These are phyloP conservation scores for Cheilosia pagana DNA, from an alignment of 2,888 invertebrate species.

Conservation along the genomic window DNA sequence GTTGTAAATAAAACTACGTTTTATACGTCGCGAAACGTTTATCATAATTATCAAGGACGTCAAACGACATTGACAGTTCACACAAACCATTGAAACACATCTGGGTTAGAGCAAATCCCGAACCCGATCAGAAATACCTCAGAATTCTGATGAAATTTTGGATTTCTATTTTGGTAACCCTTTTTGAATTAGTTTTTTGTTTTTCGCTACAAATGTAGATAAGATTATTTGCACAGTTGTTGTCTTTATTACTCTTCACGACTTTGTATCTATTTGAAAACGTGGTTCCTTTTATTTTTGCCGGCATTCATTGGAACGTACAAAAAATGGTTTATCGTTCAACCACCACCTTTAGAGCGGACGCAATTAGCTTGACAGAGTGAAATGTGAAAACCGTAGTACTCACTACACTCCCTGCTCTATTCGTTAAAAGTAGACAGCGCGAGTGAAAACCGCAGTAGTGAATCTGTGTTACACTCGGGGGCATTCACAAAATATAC, in stretches of 20 bases:
- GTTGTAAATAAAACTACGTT: slow-evolving; percentile 8
- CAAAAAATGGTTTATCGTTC: slow-evolving; percentile 28
- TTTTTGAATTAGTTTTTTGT: neutral
- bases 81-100: neutral
- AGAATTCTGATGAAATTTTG: slow-evolving; percentile 39
- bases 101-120: neutral
- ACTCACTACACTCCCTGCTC: too few species aligned
- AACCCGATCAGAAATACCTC: neutral
- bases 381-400: neutral
- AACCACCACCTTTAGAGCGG: neutral
- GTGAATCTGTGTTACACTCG: too few species aligned
- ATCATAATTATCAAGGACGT: slow-evolving; percentile 34
- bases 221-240: neutral
- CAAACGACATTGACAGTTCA: slow-evolving; percentile 33
- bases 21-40: neutral
- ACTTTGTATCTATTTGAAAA: neutral
- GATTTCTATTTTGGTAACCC: slow-evolving; percentile 8
- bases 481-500: too few species aligned
- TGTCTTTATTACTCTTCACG: neutral
- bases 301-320: slow-evolving; percentile 42
- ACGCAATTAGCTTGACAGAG: neutral
- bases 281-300: neutral
- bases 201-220: neutral
- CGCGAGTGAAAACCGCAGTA: too few species aligned
- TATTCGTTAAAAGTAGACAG: too few species aligned